These are phyloP conservation scores for Ostrea denselamellosa DNA, from an alignment of 1,140 invertebrate genomes.

Conservation along the genomic window DNA sequence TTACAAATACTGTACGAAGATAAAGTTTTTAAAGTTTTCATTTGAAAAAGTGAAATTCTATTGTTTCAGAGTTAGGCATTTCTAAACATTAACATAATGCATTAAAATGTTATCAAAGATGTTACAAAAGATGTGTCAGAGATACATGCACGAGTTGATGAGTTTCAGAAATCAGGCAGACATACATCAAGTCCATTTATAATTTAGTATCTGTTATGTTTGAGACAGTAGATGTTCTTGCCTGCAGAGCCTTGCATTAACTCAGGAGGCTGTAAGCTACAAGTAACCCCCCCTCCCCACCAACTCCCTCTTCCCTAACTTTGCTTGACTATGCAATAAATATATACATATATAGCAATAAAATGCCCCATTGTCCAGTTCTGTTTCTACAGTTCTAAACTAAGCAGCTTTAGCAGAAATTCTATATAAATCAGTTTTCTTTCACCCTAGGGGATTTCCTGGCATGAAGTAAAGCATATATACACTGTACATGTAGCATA, in stretches of 20 bases:
- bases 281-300: background rate
- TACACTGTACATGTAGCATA: too few relatives aligned
- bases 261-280: background rate
- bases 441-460: too few relatives aligned
- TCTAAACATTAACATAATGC: too few relatives aligned
- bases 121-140: background rate
- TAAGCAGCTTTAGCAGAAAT: background rate
- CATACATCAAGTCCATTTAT: background rate
- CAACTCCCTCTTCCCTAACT: background rate
- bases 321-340: background rate
- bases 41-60: too few relatives aligned
- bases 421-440: background rate
- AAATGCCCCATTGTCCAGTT: background rate
- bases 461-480: too few relatives aligned
- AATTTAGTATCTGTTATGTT: background rate
- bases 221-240: background rate
- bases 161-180: background rate
- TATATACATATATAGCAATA: too few relatives aligned
- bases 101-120: too few relatives aligned
- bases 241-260: conserved; percentile 1
- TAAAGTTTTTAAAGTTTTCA: too few relatives aligned
- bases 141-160: background rate
- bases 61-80: too few relatives aligned
- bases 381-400: too few relatives aligned
- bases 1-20: too few relatives aligned